Evolutionary conservation across 2,797 vertebrate genomes (phyloP), one percentile per base, ranked within the genome.

Genomic region (Gouania willdenowi): DNA sequence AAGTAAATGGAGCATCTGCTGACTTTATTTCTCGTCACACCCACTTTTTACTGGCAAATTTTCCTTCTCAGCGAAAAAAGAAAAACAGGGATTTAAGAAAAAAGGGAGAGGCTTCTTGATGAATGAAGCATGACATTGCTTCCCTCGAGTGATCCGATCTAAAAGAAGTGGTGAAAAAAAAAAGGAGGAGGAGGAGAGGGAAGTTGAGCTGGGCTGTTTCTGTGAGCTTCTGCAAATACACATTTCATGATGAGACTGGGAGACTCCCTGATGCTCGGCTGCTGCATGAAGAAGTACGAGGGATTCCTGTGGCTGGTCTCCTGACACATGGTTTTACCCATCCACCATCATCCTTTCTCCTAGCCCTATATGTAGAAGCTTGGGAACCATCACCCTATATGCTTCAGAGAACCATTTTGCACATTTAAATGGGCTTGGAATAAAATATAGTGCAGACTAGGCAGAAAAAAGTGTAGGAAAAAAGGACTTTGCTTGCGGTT

Each of bases 221-320:
- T 20, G 32, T 51, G 51, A 63, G 68, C 66, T 47, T 41, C 46
- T 41, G 36, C 45, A 67, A 66, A 66, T 52, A 62, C 46, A 52
- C 51, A 60, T 68, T 72, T 67, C 53, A 71, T 79, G 82, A 84
- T 73, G 69, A 82, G 77, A 53, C 44, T 37, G 56, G 75, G 84
- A 82, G 77, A 77, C 70, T 78, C 80, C 75, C 73, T 21, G 57
- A 69, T 54, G 67, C 50, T 65, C 10, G 4, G 48, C 59, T 59
- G 63, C 71, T 66, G 68, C 75, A 82, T 82, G 75, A 79, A 79
- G 76, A 82, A 80, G 67, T 54, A 32, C 77, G 36, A 66, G 72
- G 77, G 72, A 73, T 82, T 75, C 71, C 74, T 71, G 49, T 36
- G 40, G 44, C 71, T 42, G 55, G 36, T 78, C 73, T 69, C 66